phyloP scores from a whole-genome alignment of 2,888 invertebrate species.

The Catocala fraxini region DNA sequence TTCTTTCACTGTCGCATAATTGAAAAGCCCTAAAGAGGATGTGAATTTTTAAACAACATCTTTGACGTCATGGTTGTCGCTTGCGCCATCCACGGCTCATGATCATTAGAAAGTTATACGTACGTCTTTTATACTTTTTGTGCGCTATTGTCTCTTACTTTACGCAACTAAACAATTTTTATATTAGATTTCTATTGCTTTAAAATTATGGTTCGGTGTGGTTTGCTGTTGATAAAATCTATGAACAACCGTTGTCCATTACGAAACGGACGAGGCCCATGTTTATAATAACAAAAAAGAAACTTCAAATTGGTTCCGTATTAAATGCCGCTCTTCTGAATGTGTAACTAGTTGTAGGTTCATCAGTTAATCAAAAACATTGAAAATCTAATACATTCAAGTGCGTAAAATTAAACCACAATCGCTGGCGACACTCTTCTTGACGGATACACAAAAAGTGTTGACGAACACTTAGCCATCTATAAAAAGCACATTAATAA shows the following conservation, averaged over 20 bases:
- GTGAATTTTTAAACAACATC: conserved; percentile 41
- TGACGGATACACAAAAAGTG: neutral
- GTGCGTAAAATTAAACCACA: neutral
- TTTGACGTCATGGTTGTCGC: conserved; percentile 38
- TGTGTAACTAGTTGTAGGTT: too few relatives aligned
- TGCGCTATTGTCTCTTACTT: conserved; percentile 48
- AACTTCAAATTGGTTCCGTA: too few relatives aligned
- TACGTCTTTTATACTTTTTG: conserved; percentile 48
- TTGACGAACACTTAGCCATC: neutral
- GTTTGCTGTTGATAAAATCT: conserved; percentile 8
- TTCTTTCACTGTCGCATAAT: neutral
- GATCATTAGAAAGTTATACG: conserved; percentile 65
- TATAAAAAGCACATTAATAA: neutral
- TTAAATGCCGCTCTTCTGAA: too few relatives aligned
- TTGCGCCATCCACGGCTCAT: conserved; percentile 53
- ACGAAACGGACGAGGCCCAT: too few relatives aligned
- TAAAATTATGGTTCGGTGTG: conserved; percentile 23
- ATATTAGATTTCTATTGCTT: conserved; percentile 29
- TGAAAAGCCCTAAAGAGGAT: conserved; percentile 30
- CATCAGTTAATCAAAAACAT: too few relatives aligned
- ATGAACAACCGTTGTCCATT: neutral
- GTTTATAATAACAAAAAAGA: too few relatives aligned
- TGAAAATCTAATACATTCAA: too few relatives aligned
- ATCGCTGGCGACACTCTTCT: neutral
- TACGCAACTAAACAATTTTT: conserved; percentile 35